Evolutionary conservation across 35 echinoderm and acorn worm species (phyloP), one percentile per base, ranked within the genome.

Genomic region (Lytechinus variegatus): DNA sequence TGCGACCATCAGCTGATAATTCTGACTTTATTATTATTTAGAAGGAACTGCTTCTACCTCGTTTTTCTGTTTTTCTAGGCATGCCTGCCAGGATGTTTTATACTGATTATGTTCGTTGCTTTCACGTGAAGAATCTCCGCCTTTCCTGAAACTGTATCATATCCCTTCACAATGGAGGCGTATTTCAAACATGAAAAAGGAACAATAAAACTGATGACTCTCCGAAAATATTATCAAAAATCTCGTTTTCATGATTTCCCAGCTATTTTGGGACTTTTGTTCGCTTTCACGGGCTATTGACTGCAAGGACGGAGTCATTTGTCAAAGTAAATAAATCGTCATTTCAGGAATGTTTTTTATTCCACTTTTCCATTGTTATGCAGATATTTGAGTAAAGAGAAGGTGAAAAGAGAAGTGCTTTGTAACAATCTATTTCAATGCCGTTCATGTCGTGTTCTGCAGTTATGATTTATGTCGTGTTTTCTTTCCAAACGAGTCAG

Each of bases 251-350:
- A 79, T 79, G 66, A 79, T 27, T 79, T n/a, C 66, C 66, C 4
- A 79, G 66, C 66, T 79, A 79, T 79, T 79, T 79, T 79, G 66
- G 66, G 66, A 79, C 66, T 79, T 24, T 79, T 79, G 66, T 79
- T n/a, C 14, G 16, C 66, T 79, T n/a, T n/a, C 66, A n/a, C 21
- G 66, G 66, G 14, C 66, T 24, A 79, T 79, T 79, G 66, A n/a
- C 66, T 79, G 66, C 66, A 24, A 79, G 66, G 19, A n/a, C 66
- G 66, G 16, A 79, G 21, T 24, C 66, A 79, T 79, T 79, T 79
- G 66, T 79, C 66, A 79, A 79, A 79, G 66, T 79, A 14, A 79
- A 79, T 79, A 79, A 79, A 79, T 79, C 66, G 66, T 79, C 66
- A 79, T 79, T 79, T 79, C 66, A 79, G 66, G 66, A 79, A 79